These are phyloP conservation scores for Chloropsis cyanopogon DNA, from an alignment of 2,113 vertebrate genomes.

Conservation along the genomic window DNA sequence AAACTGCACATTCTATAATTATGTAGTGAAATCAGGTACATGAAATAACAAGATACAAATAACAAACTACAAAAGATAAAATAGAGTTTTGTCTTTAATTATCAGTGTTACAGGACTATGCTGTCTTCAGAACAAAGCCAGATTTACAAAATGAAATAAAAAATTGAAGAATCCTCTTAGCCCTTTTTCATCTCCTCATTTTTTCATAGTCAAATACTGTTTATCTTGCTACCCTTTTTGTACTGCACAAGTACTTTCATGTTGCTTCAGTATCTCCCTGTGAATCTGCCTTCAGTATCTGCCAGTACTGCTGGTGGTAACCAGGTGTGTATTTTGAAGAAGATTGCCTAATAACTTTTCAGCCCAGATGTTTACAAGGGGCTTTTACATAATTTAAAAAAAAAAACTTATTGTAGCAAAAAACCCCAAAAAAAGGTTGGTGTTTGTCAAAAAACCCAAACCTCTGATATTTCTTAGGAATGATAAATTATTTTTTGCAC, in stretches of 20 bases:
- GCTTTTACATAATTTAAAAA: not conserved
- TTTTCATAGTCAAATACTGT: not conserved
- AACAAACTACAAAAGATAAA: not conserved
- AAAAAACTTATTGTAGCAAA: not conserved
- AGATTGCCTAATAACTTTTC: not conserved
- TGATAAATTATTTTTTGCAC: not conserved
- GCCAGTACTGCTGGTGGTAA: not conserved
- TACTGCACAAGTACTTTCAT: not conserved
- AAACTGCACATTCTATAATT: not conserved
- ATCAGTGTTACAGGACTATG: not conserved
- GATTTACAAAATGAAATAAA: not conserved
- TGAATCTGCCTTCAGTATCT: not conserved
- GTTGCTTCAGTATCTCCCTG: not conserved
- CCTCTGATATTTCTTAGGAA: not conserved
- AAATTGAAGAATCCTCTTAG: not conserved
- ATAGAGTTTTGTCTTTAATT: not conserved
- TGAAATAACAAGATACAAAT: not conserved
- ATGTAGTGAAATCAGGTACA: not conserved
- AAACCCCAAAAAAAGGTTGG: fast-evolving
- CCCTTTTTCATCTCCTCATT: not conserved
- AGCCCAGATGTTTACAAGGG: not conserved
- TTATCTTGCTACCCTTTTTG: not conserved
- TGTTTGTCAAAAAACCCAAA: not conserved
- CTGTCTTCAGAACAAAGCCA: not conserved
- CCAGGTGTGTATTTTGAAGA: not conserved